phyloP scores from a whole-genome alignment of 1,140 invertebrate genomes.

The Drosophila seguyi region DNA sequence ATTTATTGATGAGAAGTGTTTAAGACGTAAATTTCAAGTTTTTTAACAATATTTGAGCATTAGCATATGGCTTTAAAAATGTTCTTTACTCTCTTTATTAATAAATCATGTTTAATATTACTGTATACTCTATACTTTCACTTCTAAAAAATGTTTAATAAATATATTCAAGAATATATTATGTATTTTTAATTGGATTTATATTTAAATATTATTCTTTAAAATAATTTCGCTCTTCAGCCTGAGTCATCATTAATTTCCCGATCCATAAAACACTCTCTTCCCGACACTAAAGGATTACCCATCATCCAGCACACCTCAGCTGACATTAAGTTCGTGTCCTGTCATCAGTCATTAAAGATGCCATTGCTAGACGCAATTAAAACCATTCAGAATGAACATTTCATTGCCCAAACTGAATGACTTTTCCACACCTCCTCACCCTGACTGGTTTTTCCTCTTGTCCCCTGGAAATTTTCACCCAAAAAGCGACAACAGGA shows the following conservation, averaged over 20 bases:
- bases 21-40: background rate
- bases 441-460: background rate
- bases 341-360: slow-evolving; percentile 74
- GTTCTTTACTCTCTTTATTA: too few relatives aligned
- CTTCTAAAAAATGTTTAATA: background rate
- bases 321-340: slow-evolving; percentile 41
- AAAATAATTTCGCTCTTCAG: background rate
- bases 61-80: background rate
- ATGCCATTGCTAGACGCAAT: slow-evolving; percentile 78
- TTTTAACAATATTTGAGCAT: background rate
- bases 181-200: too few relatives aligned
- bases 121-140: too few relatives aligned
- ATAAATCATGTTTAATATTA: too few relatives aligned
- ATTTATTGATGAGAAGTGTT: background rate
- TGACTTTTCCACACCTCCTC: slow-evolving; percentile 38
- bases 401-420: slow-evolving; percentile 72
- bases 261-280: slow-evolving; percentile 14
- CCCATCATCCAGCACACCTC: slow-evolving; percentile 31
- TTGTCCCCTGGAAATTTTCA: slow-evolving; percentile 23
- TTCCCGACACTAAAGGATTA: slow-evolving; percentile 27
- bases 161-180: too few relatives aligned
- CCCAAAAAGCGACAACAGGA: slow-evolving; percentile 41
- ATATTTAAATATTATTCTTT: background rate
- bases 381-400: slow-evolving; percentile 76
- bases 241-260: slow-evolving; percentile 17